phyloP scores from a whole-genome alignment of 2,888 invertebrate genomes.

The Rhodophaea formosa region DNA sequence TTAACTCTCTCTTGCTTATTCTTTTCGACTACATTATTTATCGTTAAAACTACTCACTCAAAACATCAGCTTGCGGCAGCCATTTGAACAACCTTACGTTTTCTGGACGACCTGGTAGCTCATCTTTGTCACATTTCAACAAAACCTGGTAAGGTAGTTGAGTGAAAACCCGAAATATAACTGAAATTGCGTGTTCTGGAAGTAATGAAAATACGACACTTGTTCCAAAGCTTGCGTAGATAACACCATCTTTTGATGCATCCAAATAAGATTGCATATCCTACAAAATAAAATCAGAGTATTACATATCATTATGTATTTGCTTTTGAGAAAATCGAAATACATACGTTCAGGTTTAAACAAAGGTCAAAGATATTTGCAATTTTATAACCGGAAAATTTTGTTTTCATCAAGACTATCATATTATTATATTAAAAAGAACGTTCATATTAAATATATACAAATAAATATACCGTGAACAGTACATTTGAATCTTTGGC shows the following conservation, averaged over 20 bases:
- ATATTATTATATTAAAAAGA: too few species aligned
- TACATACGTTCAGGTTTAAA: too few species aligned
- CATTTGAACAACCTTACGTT: constrained; percentile 41
- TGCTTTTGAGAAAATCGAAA: too few species aligned
- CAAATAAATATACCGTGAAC: too few species aligned
- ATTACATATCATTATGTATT: too few species aligned
- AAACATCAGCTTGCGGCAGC: constrained; percentile 31
- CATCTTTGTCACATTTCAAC: constrained; percentile 59
- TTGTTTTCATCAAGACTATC: too few species aligned
- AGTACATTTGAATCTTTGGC: too few species aligned
- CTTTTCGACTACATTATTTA: not conserved
- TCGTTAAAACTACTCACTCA: constrained; percentile 31
- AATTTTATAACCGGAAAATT: too few species aligned
- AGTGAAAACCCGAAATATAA: constrained; percentile 50
- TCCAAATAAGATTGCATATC: not conserved
- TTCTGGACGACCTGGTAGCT: constrained; percentile 36
- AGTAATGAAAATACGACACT: constrained; percentile 47
- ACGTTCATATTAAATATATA: too few species aligned
- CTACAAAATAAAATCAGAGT: not conserved
- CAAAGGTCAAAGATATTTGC: too few species aligned
- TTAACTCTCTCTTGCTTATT: too few species aligned
- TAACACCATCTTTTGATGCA: constrained; percentile 37
- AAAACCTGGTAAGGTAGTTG: constrained; percentile 56
- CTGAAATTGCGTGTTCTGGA: constrained; percentile 38
- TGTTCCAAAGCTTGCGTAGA: constrained; percentile 56